phyloP scores from a whole-genome alignment of 2,888 invertebrate species.

The Xestia xanthographa region DNA sequence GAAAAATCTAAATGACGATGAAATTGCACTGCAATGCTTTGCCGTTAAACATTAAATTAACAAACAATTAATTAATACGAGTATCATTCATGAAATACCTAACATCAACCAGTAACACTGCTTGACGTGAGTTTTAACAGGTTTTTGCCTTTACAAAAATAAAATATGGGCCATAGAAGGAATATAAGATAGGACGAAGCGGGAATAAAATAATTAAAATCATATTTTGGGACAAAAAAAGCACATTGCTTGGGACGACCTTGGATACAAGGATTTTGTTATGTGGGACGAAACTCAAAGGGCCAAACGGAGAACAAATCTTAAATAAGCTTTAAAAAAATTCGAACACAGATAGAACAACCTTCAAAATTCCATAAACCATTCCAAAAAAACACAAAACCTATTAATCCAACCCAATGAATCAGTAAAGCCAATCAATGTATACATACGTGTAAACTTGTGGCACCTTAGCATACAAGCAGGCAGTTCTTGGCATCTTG shows the following conservation, averaged over 20 bases:
- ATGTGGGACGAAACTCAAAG: background rate
- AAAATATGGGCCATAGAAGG: too few species aligned
- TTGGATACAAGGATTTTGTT: too few species aligned
- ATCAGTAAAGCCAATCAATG: conserved; percentile 62
- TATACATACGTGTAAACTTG: conserved; percentile 42
- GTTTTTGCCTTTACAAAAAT: too few species aligned
- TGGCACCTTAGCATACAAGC: conserved; percentile 48
- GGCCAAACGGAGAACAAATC: too few species aligned
- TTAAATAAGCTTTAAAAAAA: background rate
- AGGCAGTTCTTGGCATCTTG: conserved; percentile 59
- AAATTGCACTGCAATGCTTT: too few species aligned
- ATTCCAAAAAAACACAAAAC: background rate
- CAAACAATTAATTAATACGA: too few species aligned
- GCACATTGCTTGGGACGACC: too few species aligned
- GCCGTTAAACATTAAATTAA: too few species aligned
- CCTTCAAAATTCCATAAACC: background rate
- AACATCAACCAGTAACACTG: background rate
- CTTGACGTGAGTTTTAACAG: background rate
- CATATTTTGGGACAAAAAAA: too few species aligned
- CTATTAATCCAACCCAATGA: conserved; percentile 31
- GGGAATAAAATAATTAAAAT: too few species aligned
- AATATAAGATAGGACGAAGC: too few species aligned
- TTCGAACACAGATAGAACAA: background rate
- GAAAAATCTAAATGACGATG: too few species aligned
- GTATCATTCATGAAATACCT: background rate